Evolutionary conservation across 1,140 invertebrate genomes (phyloP).

Genomic region (Drosophila persimilis): DNA sequence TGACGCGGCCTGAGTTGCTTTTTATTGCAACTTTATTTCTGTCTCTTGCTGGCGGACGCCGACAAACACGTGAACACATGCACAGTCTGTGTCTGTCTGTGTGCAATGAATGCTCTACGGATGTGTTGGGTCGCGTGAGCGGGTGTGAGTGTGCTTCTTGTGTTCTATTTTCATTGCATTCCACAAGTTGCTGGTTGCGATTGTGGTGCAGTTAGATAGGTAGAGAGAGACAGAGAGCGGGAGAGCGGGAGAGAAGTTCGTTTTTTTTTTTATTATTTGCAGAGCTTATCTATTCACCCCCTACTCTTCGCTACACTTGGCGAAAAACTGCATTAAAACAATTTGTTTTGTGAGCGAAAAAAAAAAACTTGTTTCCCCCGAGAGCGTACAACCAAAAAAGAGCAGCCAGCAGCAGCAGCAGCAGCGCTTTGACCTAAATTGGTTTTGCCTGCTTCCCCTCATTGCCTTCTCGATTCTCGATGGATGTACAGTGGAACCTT

Average conservation of each 20-base stretch:
- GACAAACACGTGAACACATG: conserved; percentile 16
- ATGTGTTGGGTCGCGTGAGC: conserved; percentile 11
- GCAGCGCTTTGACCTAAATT: conserved; percentile 50
- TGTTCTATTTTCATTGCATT: conserved; percentile 68
- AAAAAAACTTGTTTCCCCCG: conserved; percentile 39
- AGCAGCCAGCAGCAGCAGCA: conserved; percentile 9
- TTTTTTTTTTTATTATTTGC: conserved; percentile 27
- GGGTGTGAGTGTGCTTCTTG: conserved; percentile 10
- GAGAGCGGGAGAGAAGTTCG: neutral
- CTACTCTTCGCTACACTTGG: neutral
- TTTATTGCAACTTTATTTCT: conserved; percentile 40
- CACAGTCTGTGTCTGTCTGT: neutral
- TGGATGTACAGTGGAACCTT: too few relatives aligned
- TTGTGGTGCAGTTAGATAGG: neutral
- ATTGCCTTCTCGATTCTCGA: too few relatives aligned
- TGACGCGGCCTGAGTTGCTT: conserved; percentile 13
- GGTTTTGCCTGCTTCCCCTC: conserved; percentile 2
- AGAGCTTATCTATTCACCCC: conserved; percentile 36
- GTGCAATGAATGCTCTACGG: conserved; percentile 20
- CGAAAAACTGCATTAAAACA: conserved; percentile 11
- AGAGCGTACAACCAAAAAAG: neutral
- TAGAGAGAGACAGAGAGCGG: conserved; percentile 1
- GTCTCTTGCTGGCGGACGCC: conserved; percentile 16
- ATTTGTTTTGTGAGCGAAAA: conserved; percentile 29
- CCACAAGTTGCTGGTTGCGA: conserved; percentile 63